Evolutionary conservation across 1,140 invertebrate species (phyloP).

Genomic region (Cephus cinctus): DNA sequence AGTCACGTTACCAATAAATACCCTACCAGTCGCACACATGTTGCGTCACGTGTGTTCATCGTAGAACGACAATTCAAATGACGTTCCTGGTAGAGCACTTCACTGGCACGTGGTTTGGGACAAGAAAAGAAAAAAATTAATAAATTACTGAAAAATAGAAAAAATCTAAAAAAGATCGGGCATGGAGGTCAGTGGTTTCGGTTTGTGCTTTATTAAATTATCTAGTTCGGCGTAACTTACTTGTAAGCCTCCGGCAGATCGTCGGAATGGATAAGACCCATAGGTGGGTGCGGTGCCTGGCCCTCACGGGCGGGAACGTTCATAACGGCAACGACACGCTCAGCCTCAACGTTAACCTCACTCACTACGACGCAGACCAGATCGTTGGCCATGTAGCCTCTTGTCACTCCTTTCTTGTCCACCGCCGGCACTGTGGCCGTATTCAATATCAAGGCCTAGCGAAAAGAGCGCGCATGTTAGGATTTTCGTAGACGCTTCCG

Average conservation of each 20-base stretch:
- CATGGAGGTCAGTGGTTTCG: too few relatives aligned
- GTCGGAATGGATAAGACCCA: slow-evolving; percentile 81
- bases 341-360: slow-evolving; percentile 80
- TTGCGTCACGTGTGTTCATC: too few relatives aligned
- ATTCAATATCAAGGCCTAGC: slow-evolving; percentile 53
- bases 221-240: slow-evolving; percentile 61
- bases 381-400: slow-evolving; percentile 79
- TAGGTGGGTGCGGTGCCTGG: slow-evolving; percentile 66
- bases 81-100: too few relatives aligned
- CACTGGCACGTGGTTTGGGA: too few relatives aligned
- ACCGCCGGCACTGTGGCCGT: slow-evolving; percentile 67
- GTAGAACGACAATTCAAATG: too few relatives aligned
- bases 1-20: too few relatives aligned
- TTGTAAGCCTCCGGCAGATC: slow-evolving; percentile 85
- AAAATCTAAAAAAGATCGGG: too few relatives aligned
- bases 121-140: too few relatives aligned
- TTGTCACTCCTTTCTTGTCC: slow-evolving; percentile 78
- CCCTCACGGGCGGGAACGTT: slow-evolving; percentile 71
- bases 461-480: background rate
- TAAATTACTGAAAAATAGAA: too few relatives aligned
- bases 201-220: too few relatives aligned
- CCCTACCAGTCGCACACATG: too few relatives aligned
- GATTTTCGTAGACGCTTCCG: background rate
- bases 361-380: slow-evolving; percentile 85
- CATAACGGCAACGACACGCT: slow-evolving; percentile 86